Conservation (phyloP, 1,140 invertebrate species). For the Lordiphosa collinella region DNA sequence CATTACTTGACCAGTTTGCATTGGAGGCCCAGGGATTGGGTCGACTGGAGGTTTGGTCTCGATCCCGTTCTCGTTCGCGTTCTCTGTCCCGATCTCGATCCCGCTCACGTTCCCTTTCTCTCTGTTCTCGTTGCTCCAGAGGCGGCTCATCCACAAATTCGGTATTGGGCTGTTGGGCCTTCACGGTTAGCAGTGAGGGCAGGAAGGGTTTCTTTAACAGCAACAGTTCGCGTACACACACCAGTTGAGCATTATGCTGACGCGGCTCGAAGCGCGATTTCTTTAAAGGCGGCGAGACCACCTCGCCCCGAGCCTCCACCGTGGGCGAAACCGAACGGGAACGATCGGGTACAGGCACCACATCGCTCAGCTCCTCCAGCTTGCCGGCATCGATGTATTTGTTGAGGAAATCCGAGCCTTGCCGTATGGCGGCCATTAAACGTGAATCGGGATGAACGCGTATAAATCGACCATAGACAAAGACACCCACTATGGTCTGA, state of each 20-base stretch:
- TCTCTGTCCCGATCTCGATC: constrained; percentile 22
- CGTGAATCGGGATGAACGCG: constrained; percentile 87
- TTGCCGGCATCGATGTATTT: constrained; percentile 88
- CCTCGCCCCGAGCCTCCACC: constrained; percentile 51
- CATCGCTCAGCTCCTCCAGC: constrained; percentile 88
- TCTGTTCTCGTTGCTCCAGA: constrained; percentile 39
- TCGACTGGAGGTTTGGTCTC: constrained; percentile 10
- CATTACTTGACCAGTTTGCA: constrained; percentile 55
- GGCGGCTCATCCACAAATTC: constrained; percentile 57
- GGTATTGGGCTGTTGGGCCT: constrained; percentile 60
- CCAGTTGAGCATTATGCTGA: constrained; percentile 72
- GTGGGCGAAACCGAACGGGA: constrained; percentile 80
- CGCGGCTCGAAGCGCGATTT: constrained; percentile 66
- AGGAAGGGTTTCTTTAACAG: constrained; percentile 68
- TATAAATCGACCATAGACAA: constrained; percentile 89
- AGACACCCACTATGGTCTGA: constrained; percentile 84
- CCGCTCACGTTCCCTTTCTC: constrained; percentile 21
- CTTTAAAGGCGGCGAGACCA: constrained; percentile 57
- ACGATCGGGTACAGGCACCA: constrained; percentile 82
- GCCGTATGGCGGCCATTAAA: constrained; percentile 86
- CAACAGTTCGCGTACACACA: constrained; percentile 65
- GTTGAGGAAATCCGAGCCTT: constrained; percentile 87
- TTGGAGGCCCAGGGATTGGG: constrained; percentile 70
- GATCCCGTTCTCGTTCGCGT: constrained; percentile 30
- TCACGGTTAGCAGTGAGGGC: constrained; percentile 55